phyloP scores from a whole-genome alignment of 1,140 invertebrate species.

The Oppia nitens region DNA sequence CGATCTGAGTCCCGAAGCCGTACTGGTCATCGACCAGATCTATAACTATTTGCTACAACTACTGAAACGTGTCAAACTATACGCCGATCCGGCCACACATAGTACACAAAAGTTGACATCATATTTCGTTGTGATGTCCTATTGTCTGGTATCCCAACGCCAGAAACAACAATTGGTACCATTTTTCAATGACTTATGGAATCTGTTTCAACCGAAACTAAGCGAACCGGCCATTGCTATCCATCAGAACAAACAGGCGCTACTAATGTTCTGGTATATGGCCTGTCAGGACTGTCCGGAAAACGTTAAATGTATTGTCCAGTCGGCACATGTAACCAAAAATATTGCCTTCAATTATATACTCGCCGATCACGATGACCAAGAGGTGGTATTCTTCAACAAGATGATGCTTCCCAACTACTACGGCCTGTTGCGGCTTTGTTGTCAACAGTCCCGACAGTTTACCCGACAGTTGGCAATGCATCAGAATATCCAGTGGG shows the following conservation, averaged over 20 bases:
- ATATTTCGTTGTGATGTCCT: slow-evolving; percentile 74
- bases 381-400: slow-evolving; percentile 82
- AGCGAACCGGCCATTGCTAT: slow-evolving; percentile 86
- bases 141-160: slow-evolving; percentile 66
- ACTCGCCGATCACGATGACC: slow-evolving; percentile 87
- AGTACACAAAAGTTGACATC: slow-evolving; percentile 77
- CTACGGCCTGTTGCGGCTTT: slow-evolving; percentile 70
- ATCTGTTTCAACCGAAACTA: slow-evolving; percentile 78
- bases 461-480: slow-evolving; percentile 68
- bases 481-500: slow-evolving; percentile 90
- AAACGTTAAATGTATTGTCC: slow-evolving; percentile 68
- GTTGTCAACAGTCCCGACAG: slow-evolving; percentile 62
- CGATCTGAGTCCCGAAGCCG: slow-evolving; percentile 12
- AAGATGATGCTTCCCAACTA: slow-evolving; percentile 84
- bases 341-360: slow-evolving; percentile 95
- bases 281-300: slow-evolving; percentile 78
- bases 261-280: slow-evolving; percentile 80
- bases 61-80: slow-evolving; percentile 59
- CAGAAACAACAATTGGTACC: slow-evolving; percentile 63
- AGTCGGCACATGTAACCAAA: slow-evolving; percentile 63
- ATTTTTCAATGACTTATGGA: slow-evolving; percentile 77
- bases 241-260: slow-evolving; percentile 83
- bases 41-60: slow-evolving; percentile 10
- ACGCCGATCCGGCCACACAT: slow-evolving; percentile 54
- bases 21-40: slow-evolving; percentile 12